Percentiles rank a stretch among this genome's conserved stretches.
Conservation (phyloP, 2,888 invertebrate genomes). For the Perithous albicinctus region DNA sequence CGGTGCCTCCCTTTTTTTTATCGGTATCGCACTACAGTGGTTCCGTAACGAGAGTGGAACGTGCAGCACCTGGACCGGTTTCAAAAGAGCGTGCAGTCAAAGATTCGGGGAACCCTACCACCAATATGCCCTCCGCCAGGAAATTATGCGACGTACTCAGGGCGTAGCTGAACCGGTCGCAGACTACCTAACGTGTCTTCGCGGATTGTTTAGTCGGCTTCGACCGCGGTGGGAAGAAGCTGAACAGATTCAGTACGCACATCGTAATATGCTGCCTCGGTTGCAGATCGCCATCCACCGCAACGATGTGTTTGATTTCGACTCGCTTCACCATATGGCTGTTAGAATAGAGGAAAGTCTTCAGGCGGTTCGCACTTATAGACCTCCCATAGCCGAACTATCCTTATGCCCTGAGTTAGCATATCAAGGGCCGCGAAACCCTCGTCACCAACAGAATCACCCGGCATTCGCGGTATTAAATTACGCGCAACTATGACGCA, state of each 20-base stretch:
- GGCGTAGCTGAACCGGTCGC: slow-evolving; percentile 22
- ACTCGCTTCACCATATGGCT: slow-evolving; percentile 27
- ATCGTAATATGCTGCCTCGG: slow-evolving; percentile 27
- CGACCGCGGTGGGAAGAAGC: slow-evolving; percentile 8
- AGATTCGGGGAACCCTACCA: slow-evolving; percentile 41
- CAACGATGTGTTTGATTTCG: slow-evolving; percentile 15
- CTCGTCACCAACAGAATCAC: not conserved
- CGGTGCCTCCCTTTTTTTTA: slow-evolving; percentile 41
- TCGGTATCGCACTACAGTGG: slow-evolving; percentile 38
- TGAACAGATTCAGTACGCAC: slow-evolving; percentile 22
- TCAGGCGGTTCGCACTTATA: not conserved
- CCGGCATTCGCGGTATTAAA: not conserved
- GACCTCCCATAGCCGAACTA: not conserved
- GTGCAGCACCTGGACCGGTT: not conserved
- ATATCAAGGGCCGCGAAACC: not conserved
- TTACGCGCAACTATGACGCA: no score
- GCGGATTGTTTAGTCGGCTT: slow-evolving; percentile 9
- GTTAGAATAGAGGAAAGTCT: slow-evolving; percentile 23
- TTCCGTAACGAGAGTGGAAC: not conserved
- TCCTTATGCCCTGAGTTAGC: slow-evolving; percentile 27
- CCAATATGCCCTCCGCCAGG: slow-evolving; percentile 13
- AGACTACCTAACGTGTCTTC: no score
- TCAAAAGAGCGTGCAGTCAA: not conserved
- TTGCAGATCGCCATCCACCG: slow-evolving; percentile 21
- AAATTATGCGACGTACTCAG: slow-evolving; percentile 31